These are phyloP conservation scores for Ochropacha duplaris DNA, from an alignment of 2,888 invertebrate species.

Conservation along the genomic window DNA sequence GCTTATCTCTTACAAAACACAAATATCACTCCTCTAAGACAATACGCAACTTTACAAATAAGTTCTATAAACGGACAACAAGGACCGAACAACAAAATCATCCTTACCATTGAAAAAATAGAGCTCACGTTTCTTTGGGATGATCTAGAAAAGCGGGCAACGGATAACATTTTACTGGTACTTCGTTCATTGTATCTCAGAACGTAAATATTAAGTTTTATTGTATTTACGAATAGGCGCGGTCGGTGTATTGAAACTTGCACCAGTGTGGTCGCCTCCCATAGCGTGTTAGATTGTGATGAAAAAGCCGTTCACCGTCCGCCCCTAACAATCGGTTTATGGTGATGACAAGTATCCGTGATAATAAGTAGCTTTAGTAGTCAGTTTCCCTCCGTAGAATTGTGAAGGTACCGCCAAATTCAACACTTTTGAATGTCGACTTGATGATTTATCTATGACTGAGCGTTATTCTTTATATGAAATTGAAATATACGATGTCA, in stretches of 20 bases:
- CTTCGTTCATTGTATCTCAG: slow-evolving; percentile 72
- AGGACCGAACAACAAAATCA: slow-evolving; percentile 35
- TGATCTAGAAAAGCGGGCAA: slow-evolving; percentile 40
- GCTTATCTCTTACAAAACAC: slow-evolving; percentile 68
- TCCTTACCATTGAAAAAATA: slow-evolving; percentile 22
- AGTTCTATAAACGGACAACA: slow-evolving; percentile 55
- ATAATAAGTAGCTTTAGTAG: slow-evolving; percentile 52
- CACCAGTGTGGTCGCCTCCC: slow-evolving; percentile 77
- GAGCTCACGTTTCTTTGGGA: slow-evolving; percentile 19
- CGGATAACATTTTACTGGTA: slow-evolving; percentile 58
- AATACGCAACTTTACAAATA: slow-evolving; percentile 74
- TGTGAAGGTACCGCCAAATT: slow-evolving; percentile 70
- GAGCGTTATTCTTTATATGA: slow-evolving; percentile 52
- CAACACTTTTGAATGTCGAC: slow-evolving; percentile 62
- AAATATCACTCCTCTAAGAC: slow-evolving; percentile 67
- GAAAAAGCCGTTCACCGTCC: slow-evolving; percentile 54
- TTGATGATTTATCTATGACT: slow-evolving; percentile 75
- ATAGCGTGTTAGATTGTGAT: slow-evolving; percentile 43
- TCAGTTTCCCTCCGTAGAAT: slow-evolving; percentile 47
- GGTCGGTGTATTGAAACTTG: slow-evolving; percentile 50
- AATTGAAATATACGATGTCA: slow-evolving; percentile 70
- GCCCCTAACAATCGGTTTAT: slow-evolving; percentile 66
- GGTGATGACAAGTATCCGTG: slow-evolving; percentile 58
- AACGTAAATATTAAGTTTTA: slow-evolving; percentile 79
- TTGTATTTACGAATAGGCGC: slow-evolving; percentile 76